Conservation (phyloP, 2,113 vertebrate genomes). For the Carlito syrichta region DNA sequence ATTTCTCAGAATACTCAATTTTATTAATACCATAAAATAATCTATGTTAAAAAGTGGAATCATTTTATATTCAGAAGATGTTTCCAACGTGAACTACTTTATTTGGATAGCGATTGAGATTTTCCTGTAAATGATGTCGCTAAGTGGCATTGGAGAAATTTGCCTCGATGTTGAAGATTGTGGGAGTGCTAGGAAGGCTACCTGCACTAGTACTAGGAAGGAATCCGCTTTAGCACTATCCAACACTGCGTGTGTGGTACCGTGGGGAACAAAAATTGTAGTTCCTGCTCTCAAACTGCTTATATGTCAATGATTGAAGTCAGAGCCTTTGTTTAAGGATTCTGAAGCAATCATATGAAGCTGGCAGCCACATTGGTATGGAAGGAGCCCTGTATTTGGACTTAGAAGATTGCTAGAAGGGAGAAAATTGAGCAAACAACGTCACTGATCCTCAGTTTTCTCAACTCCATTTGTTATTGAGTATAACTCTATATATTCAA, state of each 20-base stretch:
- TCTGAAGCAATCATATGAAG: neutral
- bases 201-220: too few species aligned
- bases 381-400: neutral
- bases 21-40: slow-evolving; percentile 61
- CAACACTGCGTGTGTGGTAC: neutral
- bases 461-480: too few species aligned
- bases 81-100: neutral
- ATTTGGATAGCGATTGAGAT: neutral
- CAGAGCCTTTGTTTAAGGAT: neutral
- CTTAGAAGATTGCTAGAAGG: neutral
- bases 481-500: too few species aligned
- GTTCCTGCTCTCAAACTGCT: neutral
- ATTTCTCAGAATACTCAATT: slow-evolving; percentile 67
- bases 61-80: slow-evolving; percentile 54
- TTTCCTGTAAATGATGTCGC: slow-evolving; percentile 28
- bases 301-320: neutral
- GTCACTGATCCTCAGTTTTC: neutral
- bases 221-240: neutral
- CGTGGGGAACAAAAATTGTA: neutral
- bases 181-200: neutral
- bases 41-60: slow-evolving; percentile 26
- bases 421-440: neutral
- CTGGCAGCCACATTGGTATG: neutral
- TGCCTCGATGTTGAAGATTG: neutral
- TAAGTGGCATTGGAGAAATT: neutral